Conservation (phyloP, 1,140 invertebrate species). For the Drosophila aff. region DNA sequence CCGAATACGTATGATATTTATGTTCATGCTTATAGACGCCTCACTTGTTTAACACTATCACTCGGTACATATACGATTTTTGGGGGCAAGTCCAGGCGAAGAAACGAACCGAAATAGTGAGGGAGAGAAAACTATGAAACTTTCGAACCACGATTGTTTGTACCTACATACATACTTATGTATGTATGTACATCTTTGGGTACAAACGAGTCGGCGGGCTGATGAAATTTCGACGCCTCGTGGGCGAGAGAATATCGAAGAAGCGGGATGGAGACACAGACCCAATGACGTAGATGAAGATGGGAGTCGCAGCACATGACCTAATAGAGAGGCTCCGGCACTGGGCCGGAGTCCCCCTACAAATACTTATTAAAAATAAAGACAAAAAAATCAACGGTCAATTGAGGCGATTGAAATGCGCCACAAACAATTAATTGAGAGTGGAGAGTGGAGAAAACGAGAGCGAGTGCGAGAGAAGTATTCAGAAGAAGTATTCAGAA, state of each 20-base stretch:
- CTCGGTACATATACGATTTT: slow-evolving; percentile 39
- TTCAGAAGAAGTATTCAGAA: not conserved
- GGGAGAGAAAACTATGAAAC: slow-evolving; percentile 6
- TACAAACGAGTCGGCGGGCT: slow-evolving; percentile 20
- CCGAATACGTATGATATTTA: slow-evolving; percentile 30
- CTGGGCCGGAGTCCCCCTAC: slow-evolving; percentile 6
- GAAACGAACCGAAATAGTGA: slow-evolving; percentile 13
- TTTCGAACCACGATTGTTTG: slow-evolving; percentile 1
- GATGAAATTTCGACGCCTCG: slow-evolving; percentile 42
- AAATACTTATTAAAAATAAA: not conserved
- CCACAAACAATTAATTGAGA: slow-evolving; percentile 53
- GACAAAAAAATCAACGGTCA: slow-evolving; percentile 18
- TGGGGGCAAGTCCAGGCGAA: slow-evolving; percentile 49
- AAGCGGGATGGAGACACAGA: not conserved
- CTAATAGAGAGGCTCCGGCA: slow-evolving; percentile 9
- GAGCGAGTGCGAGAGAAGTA: not conserved
- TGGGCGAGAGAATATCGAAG: slow-evolving; percentile 24
- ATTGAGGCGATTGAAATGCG: slow-evolving; percentile 56
- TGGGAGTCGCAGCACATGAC: slow-evolving; percentile 18
- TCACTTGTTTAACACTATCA: slow-evolving; percentile 23
- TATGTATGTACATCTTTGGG: slow-evolving; percentile 7
- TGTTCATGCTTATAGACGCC: slow-evolving; percentile 19
- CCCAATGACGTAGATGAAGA: slow-evolving; percentile 35
- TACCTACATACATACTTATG: not conserved
- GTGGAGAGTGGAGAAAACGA: not conserved